phyloP scores from a whole-genome alignment of 2,113 vertebrate species.

The Noturus placidus region DNA sequence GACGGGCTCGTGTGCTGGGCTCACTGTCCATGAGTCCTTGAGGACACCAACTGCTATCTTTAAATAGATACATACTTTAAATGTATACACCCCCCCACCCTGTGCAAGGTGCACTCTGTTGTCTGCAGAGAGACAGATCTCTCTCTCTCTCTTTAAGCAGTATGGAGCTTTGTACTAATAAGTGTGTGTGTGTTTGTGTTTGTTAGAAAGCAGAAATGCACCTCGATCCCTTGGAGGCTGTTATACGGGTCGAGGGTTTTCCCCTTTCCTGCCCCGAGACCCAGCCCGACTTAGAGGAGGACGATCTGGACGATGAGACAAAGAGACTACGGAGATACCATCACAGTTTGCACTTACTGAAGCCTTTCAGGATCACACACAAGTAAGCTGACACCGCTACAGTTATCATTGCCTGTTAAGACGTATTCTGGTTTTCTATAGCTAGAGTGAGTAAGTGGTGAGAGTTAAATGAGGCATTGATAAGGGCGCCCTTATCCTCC shows the following conservation, averaged over 20 bases:
- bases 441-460: slow-evolving; percentile 22
- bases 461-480: slow-evolving; percentile 54
- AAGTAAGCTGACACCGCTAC: slow-evolving; percentile 67
- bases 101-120: slow-evolving; percentile 57
- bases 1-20: slow-evolving; percentile 65
- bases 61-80: slow-evolving; percentile 78
- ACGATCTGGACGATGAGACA: slow-evolving; percentile 46
- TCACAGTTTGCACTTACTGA: slow-evolving; percentile 76
- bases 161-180: background rate
- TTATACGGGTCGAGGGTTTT: slow-evolving; percentile 68
- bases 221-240: slow-evolving; percentile 69
- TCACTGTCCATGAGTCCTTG: slow-evolving; percentile 46
- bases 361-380: slow-evolving; percentile 78
- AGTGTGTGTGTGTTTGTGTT: slow-evolving; percentile 40
- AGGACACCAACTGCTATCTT: slow-evolving; percentile 62
- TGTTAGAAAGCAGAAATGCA: slow-evolving; percentile 63
- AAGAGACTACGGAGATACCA: slow-evolving; percentile 71
- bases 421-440: slow-evolving; percentile 23
- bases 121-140: background rate
- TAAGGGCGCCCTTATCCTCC: slow-evolving; percentile 62
- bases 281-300: slow-evolving; percentile 60
- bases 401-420: background rate
- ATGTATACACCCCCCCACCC: slow-evolving; percentile 44
- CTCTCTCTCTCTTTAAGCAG: slow-evolving; percentile 7
- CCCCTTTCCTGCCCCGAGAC: slow-evolving; percentile 64